These are phyloP conservation scores for Drosophila tristis DNA, from an alignment of 1,140 invertebrate species.

Conservation along the genomic window DNA sequence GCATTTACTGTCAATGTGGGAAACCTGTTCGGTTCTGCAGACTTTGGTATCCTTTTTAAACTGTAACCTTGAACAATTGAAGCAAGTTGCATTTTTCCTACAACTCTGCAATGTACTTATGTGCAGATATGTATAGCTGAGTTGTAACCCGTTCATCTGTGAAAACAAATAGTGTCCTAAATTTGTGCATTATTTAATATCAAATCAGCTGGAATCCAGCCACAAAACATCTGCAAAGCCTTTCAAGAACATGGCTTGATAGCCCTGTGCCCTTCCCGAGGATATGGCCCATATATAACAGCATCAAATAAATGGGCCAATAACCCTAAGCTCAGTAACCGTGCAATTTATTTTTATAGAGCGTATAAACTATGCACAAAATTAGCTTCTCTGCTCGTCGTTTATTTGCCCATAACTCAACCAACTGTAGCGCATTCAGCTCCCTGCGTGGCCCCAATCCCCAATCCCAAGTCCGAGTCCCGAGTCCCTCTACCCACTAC, in stretches of 20 bases:
- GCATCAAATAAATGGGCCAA: constrained; percentile 40
- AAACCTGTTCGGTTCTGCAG: too few species aligned
- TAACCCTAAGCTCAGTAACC: constrained; percentile 45
- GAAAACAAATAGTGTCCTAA: too few species aligned
- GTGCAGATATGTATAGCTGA: too few species aligned
- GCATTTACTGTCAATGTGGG: too few species aligned
- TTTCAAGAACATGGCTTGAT: constrained; percentile 31
- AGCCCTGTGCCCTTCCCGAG: constrained; percentile 21
- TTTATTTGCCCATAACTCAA: constrained; percentile 56
- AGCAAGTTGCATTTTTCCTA: too few species aligned
- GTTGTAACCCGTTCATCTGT: background rate
- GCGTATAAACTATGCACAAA: constrained; percentile 56
- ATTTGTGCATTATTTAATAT: background rate
- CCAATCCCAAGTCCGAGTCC: too few species aligned
- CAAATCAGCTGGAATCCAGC: background rate
- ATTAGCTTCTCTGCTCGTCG: constrained; percentile 47
- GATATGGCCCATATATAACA: constrained; percentile 24
- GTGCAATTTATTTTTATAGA: constrained; percentile 52
- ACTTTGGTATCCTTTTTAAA: too few species aligned
- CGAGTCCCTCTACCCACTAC: background rate
- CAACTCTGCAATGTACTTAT: too few species aligned
- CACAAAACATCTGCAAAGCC: background rate
- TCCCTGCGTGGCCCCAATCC: constrained; percentile 18
- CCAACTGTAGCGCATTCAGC: constrained; percentile 55
- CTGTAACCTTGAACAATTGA: too few species aligned